Evolutionary conservation across 2,797 vertebrate species (phyloP).

Genomic region (Geotrypetes seraphini): DNA sequence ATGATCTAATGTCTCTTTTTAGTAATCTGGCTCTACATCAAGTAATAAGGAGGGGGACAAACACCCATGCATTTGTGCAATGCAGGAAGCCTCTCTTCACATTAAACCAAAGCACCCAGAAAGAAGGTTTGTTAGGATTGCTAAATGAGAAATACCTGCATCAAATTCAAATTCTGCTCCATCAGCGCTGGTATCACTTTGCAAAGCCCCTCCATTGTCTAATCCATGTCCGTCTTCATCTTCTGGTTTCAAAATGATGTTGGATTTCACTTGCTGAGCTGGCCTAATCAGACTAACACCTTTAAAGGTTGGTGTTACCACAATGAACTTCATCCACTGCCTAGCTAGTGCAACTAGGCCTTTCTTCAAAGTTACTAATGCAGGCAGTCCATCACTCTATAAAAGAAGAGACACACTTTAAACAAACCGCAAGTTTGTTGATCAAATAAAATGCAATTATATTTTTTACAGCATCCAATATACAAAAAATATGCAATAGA

Average conservation of each 20-base stretch:
- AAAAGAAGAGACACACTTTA: too few species aligned
- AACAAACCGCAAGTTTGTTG: too few species aligned
- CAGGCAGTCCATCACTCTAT: conserved; percentile 91
- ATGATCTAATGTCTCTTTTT: too few species aligned
- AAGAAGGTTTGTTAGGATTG: too few species aligned
- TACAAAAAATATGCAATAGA: too few species aligned
- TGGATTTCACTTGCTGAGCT: conserved; percentile 69
- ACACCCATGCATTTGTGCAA: too few species aligned
- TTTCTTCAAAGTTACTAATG: conserved; percentile 92
- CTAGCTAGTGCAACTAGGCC: conserved; percentile 89
- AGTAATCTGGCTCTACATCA: too few species aligned
- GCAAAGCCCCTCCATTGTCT: conserved; percentile 77
- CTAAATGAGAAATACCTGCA: conserved; percentile 74
- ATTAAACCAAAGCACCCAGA: too few species aligned
- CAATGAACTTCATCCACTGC: conserved; percentile 99
- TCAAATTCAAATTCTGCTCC: conserved; percentile 96
- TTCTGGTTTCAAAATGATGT: conserved; percentile 42
- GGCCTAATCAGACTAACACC: conserved; percentile 83
- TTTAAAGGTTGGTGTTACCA: conserved; percentile 94
- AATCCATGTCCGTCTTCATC: conserved; percentile 62
- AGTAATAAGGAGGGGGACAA: too few species aligned
- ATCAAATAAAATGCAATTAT: too few species aligned
- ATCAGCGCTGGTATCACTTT: conserved; percentile 94
- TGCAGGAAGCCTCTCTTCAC: too few species aligned
- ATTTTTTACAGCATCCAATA: too few species aligned